These are phyloP conservation scores for Orbicella faveolata DNA, from an alignment of 64 coral and sea anemone species.

Conservation along the genomic window DNA sequence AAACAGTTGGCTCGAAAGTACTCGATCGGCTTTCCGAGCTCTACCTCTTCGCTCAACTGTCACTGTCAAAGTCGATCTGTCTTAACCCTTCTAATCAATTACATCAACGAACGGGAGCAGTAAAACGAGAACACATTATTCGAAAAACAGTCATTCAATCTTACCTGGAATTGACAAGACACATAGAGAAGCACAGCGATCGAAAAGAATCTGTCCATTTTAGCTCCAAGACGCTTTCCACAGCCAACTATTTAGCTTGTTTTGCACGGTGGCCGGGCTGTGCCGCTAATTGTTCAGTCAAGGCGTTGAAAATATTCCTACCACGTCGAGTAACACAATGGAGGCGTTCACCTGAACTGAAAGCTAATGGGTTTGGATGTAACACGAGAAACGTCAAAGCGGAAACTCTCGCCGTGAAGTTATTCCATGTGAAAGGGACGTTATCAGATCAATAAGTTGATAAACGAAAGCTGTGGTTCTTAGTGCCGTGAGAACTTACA, in stretches of 20 bases:
- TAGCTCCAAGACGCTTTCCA: background rate
- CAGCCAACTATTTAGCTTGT: background rate
- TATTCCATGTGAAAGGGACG: background rate
- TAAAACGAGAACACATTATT: background rate
- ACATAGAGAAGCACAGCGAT: background rate
- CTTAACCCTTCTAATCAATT: background rate
- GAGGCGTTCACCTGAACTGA: background rate
- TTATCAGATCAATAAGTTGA: slow-evolving; percentile 3
- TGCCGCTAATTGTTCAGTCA: background rate
- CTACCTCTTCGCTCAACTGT: background rate
- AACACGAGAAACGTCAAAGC: slow-evolving; percentile 3
- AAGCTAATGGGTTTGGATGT: background rate
- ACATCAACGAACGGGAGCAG: background rate
- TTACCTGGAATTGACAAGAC: background rate
- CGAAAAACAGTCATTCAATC: background rate
- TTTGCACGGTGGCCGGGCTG: background rate
- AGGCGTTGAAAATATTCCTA: background rate
- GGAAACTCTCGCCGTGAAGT: background rate
- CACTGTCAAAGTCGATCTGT: background rate
- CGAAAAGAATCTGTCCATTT: background rate
- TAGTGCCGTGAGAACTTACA: background rate
- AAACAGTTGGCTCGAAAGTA: too few relatives aligned
- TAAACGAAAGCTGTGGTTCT: background rate
- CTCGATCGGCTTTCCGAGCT: too few relatives aligned
- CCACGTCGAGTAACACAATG: background rate